These are phyloP conservation scores for Dromococcyx pavoninus DNA, from an alignment of 2,797 vertebrate species.

Conservation along the genomic window DNA sequence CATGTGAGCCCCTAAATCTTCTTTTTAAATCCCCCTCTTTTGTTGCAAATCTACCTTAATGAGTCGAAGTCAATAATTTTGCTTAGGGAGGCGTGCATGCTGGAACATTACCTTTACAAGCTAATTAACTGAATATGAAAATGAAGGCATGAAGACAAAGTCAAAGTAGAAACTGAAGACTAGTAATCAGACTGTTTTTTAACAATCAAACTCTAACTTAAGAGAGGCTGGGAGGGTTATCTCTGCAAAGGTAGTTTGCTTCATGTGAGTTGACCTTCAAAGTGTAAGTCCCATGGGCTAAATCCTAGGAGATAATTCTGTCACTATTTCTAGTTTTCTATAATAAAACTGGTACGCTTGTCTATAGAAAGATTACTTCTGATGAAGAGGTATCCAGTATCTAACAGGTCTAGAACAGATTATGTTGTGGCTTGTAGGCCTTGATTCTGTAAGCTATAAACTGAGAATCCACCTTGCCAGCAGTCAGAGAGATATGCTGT, in stretches of 20 bases:
- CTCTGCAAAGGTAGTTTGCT: not conserved
- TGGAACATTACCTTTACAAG: conserved; percentile 61
- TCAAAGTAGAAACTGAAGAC: conserved; percentile 68
- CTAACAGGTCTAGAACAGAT: not conserved
- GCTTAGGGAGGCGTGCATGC: conserved; percentile 33
- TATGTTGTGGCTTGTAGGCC: not conserved
- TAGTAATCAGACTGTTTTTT: conserved; percentile 56
- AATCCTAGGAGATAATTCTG: not conserved
- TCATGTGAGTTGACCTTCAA: not conserved
- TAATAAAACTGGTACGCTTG: not conserved
- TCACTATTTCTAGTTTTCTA: not conserved
- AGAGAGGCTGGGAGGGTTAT: not conserved
- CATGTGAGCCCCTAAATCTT: not conserved
- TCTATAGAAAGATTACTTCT: not conserved
- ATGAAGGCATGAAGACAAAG: conserved; percentile 72
- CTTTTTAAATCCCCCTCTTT: conserved; percentile 19
- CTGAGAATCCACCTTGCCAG: not conserved
- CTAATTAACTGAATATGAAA: conserved; percentile 77
- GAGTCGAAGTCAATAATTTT: conserved; percentile 61
- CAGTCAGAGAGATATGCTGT: not conserved
- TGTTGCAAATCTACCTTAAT: conserved; percentile 29
- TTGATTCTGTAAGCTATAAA: not conserved
- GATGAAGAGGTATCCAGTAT: not conserved
- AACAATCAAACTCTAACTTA: not conserved
- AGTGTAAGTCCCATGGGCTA: not conserved